Base-by-base conservation (phyloP, 2,888 invertebrate genomes). In the Drosophila koepferae region DNA sequence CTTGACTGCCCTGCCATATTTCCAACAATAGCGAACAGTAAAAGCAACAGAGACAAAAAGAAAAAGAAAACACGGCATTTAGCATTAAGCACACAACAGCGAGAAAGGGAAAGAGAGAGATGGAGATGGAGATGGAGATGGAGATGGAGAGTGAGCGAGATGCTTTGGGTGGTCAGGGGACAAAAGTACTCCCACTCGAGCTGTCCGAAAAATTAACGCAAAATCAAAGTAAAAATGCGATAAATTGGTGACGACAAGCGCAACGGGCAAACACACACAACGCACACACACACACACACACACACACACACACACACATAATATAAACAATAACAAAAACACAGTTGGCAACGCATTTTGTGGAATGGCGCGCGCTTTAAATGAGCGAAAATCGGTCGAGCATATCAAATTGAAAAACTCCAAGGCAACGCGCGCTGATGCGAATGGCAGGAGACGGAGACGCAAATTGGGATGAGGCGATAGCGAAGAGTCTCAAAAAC, bases 311-410 rank as follows among this genome's bases (percentile, higher is more conserved):
- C 41, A 53, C 12, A 54, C 43, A 46, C 38, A 77, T 44, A 59
- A 68, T 56, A 53, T 56, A 51, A 78, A 75, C 64, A 83, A 81
- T 60, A 77, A 73, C 68, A 82, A 63, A 54, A 61, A 70, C 46
- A 49, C 56, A 63, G 61, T 62, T 49, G 69, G 58, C 71, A 63
- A 64, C 65, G 72, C 65, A 12, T 10, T 55, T 40, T 64, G 58
- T 67, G 72, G 67, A 58, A 36, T 69, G 63, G 78, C 73, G 82
- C 73, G 86, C 85, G 85, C 75, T 86, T 82, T 79, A 86, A 86
- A 86, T 86, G 89, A 89, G 89, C 80, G 86, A 89, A 88, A 89
- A 86, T 89, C 88, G 88, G 80, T 89, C 86, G 84, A 89, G 89
- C 89, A 89, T 86, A 86, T 86, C 88, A 88, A 89, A 88, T 88